phyloP scores from a whole-genome alignment of 2,113 vertebrate species.

The Hystrix brachyura region DNA sequence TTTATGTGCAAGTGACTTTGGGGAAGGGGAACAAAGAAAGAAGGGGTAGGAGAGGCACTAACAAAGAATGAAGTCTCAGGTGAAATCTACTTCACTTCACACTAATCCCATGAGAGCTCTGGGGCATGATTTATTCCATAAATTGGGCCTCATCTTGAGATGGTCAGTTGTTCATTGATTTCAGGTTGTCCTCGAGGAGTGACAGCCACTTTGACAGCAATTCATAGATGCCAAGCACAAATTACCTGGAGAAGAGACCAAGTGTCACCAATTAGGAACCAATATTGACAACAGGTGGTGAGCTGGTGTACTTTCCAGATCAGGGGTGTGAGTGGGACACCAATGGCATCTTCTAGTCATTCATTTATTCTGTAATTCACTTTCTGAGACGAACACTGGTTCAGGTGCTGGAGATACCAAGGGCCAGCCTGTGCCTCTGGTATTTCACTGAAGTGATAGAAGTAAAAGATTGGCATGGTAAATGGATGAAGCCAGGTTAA shows the following conservation, averaged over 20 bases:
- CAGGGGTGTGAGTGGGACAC: neutral
- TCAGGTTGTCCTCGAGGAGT: neutral
- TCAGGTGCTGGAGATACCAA: neutral
- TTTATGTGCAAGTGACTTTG: neutral
- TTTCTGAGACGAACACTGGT: neutral
- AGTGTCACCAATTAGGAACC: neutral
- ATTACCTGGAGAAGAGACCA: neutral
- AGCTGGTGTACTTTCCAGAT: neutral
- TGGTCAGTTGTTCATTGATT: neutral
- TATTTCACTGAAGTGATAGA: neutral
- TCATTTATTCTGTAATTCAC: neutral
- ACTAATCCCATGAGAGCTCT: neutral
- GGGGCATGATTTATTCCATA: neutral
- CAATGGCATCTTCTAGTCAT: neutral
- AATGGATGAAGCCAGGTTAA: neutral
- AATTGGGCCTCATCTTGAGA: neutral
- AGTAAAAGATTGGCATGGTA: neutral
- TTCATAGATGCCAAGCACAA: neutral
- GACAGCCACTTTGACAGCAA: neutral
- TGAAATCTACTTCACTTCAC: neutral
- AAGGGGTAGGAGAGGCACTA: neutral
- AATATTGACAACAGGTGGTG: neutral
- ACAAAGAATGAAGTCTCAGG: neutral
- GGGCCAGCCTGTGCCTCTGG: neutral
- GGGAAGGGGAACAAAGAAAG: neutral